A percentile compares a stretch with the other conserved stretches of the same genome.
These are phyloP conservation scores for Stegastes partitus DNA, from an alignment of 2,113 vertebrate species.

Conservation along the genomic window DNA sequence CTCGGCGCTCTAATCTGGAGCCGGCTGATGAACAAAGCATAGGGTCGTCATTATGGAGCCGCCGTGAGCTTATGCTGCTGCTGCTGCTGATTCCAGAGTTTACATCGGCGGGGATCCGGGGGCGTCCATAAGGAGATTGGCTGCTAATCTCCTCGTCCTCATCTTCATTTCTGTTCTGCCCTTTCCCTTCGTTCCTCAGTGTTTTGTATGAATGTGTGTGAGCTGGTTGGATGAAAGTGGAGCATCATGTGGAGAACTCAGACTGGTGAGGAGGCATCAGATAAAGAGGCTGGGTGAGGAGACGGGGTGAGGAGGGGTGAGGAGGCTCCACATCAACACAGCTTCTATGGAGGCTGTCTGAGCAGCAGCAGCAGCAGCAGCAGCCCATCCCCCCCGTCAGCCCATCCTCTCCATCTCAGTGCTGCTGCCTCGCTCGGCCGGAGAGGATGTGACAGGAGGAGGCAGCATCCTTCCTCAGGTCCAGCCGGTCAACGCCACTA, in stretches of 20 bases:
- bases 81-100: too few relatives aligned
- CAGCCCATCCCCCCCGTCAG: not conserved
- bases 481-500: too few relatives aligned
- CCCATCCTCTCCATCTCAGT: conserved; percentile 54
- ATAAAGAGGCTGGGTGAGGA: too few relatives aligned
- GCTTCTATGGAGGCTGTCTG: conserved; percentile 44
- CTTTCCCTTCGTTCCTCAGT: conserved; percentile 35
- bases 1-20: too few relatives aligned
- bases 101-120: not conserved
- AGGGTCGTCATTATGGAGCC: too few relatives aligned
- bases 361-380: not conserved
- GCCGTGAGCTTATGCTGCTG: too few relatives aligned
- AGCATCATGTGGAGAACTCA: too few relatives aligned
- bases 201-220: too few relatives aligned
- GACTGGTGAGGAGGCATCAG: too few relatives aligned
- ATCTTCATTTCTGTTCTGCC: conserved; percentile 32
- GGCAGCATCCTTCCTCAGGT: not conserved
- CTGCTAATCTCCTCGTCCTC: conserved; percentile 49
- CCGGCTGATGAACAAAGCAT: too few relatives aligned
- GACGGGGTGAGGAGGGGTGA: conserved; percentile 2
- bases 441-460: conserved; percentile 51
- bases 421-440: not conserved
- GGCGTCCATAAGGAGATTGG: conserved; percentile 53
- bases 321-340: conserved; percentile 63
- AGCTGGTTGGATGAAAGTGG: conserved; percentile 13